These are phyloP conservation scores for Sebastes elongatus DNA, from an alignment of 2,797 vertebrate species.

Conservation along the genomic window DNA sequence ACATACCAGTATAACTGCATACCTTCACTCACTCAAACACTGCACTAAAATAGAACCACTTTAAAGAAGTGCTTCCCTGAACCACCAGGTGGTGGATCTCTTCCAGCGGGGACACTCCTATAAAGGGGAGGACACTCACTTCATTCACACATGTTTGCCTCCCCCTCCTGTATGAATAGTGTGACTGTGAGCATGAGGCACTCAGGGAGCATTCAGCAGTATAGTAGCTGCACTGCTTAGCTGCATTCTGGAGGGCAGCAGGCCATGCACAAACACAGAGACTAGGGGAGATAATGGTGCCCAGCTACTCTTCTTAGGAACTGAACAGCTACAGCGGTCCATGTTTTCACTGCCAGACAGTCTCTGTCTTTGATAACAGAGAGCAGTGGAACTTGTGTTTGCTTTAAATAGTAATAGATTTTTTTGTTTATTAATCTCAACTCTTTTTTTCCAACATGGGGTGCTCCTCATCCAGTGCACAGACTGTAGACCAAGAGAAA, in stretches of 20 bases:
- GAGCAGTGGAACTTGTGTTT: conserved; percentile 20
- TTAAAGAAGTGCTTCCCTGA: not conserved
- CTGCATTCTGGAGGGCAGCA: conserved; percentile 49
- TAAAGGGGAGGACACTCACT: conserved; percentile 51
- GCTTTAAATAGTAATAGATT: not conserved
- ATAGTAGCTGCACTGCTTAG: conserved; percentile 24
- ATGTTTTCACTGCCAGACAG: conserved; percentile 30
- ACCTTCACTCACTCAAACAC: not conserved
- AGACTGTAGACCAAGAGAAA: conserved; percentile 82
- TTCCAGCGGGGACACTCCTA: conserved; percentile 17
- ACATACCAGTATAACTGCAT: not conserved
- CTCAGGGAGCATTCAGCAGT: conserved; percentile 31
- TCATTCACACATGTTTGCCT: conserved; percentile 28
- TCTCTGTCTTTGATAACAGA: conserved; percentile 26
- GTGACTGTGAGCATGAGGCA: conserved; percentile 45
- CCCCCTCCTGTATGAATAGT: conserved; percentile 61
- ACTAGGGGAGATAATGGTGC: conserved; percentile 57
- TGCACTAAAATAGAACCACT: not conserved
- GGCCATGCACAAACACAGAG: conserved; percentile 65
- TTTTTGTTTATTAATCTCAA: not conserved
- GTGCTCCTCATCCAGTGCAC: conserved; percentile 83
- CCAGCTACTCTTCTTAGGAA: conserved; percentile 53
- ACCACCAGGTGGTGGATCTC: conserved; percentile 57
- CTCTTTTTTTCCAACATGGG: conserved; percentile 71
- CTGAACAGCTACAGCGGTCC: conserved; percentile 24